phyloP scores from a whole-genome alignment of 2,888 invertebrate species.

The Nomada ferruginata region DNA sequence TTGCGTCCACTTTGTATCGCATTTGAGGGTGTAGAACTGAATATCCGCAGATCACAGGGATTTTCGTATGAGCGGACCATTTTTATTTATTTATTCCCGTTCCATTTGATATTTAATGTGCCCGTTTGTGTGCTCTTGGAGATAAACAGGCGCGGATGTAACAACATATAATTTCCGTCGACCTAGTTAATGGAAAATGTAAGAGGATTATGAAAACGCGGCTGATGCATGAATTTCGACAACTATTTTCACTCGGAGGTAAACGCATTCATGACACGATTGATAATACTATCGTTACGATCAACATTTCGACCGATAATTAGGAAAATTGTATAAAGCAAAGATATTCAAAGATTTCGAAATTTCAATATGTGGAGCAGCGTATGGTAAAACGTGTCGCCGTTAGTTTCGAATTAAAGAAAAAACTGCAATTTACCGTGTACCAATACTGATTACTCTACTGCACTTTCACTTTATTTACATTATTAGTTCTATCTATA shows the following conservation, averaged over 20 bases:
- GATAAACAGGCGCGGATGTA: slow-evolving; percentile 34
- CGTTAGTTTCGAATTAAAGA: too few species aligned
- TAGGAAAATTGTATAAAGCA: neutral
- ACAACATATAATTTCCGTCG: slow-evolving; percentile 64
- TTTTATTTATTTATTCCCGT: slow-evolving; percentile 21
- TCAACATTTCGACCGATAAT: neutral
- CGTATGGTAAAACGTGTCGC: too few species aligned
- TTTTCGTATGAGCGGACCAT: slow-evolving; percentile 15
- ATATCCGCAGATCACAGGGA: neutral
- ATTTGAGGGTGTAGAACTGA: neutral
- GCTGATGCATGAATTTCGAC: slow-evolving; percentile 33
- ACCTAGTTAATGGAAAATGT: slow-evolving; percentile 68
- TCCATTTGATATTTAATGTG: neutral
- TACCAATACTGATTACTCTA: too few species aligned
- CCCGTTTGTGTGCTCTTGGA: neutral
- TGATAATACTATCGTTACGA: neutral
- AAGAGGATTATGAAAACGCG: slow-evolving; percentile 68
- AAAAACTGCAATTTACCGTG: too few species aligned
- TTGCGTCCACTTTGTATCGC: neutral
- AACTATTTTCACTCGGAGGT: slow-evolving; percentile 35
- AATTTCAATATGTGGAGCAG: neutral
- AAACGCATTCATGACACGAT: slow-evolving; percentile 23
- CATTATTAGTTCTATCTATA: too few species aligned
- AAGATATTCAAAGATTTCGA: neutral
- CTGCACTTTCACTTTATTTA: too few species aligned